phyloP scores from a whole-genome alignment of 2,888 invertebrate genomes.

The Cheilosia vulpina region DNA sequence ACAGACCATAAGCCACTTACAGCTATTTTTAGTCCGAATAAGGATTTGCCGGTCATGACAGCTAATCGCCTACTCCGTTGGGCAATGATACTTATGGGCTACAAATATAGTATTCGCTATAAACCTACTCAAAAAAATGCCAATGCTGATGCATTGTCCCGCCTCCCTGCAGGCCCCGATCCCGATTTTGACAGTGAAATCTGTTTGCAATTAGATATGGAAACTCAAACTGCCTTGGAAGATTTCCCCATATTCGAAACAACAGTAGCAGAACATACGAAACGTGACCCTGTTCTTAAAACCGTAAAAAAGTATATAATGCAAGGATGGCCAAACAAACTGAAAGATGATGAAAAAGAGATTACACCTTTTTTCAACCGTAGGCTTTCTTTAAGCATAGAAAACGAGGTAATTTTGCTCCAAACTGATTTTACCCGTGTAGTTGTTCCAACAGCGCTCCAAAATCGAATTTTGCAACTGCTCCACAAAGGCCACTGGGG shows the following conservation, averaged over 20 bases:
- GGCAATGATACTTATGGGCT: background rate
- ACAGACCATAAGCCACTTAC: no score
- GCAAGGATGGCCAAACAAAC: slow-evolving; percentile 19
- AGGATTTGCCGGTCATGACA: background rate
- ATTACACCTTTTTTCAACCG: slow-evolving; percentile 28
- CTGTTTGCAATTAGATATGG: no score
- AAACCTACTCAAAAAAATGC: no score
- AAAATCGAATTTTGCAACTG: slow-evolving; percentile 11
- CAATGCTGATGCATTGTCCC: no score
- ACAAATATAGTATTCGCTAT: background rate
- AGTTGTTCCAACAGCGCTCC: background rate
- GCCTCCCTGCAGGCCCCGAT: no score
- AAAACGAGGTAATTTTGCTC: no score
- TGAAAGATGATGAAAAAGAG: slow-evolving; percentile 41
- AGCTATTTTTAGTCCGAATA: background rate
- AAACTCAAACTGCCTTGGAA: no score
- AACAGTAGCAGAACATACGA: no score
- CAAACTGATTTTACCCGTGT: no score
- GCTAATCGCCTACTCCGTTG: background rate
- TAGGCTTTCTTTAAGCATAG: slow-evolving; percentile 10
- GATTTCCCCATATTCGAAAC: no score
- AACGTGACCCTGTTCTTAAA: no score
- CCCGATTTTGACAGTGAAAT: no score
- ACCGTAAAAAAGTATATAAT: background rate
- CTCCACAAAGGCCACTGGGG: slow-evolving; percentile 55